These are phyloP conservation scores for Syngnathus scovelli DNA, from an alignment of 2,113 vertebrate genomes.

Conservation along the genomic window DNA sequence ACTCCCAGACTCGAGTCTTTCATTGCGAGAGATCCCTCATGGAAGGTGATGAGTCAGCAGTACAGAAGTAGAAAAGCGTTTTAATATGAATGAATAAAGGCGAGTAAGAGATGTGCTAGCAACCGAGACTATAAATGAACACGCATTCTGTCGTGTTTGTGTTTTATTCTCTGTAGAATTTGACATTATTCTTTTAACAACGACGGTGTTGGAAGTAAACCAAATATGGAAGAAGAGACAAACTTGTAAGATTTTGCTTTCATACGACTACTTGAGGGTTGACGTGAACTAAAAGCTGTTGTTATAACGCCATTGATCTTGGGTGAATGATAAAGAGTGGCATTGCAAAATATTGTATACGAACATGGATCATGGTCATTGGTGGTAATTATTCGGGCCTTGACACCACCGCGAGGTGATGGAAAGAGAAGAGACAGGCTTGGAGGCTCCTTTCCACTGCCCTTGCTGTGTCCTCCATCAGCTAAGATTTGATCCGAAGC, in stretches of 20 bases:
- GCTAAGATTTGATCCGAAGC: conserved; percentile 34
- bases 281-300: conserved; percentile 44
- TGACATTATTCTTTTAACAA: conserved; percentile 6
- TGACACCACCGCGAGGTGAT: conserved; percentile 22
- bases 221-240: background rate
- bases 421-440: conserved; percentile 11
- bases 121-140: conserved; percentile 33
- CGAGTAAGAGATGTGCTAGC: conserved; percentile 20
- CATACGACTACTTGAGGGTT: conserved; percentile 43
- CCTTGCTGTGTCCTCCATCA: conserved; percentile 32
- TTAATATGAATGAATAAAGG: conserved; percentile 23
- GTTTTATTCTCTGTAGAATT: background rate
- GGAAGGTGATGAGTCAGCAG: conserved; percentile 35
- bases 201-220: background rate
- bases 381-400: conserved; percentile 18
- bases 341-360: conserved; percentile 20
- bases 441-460: conserved; percentile 14
- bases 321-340: conserved; percentile 16
- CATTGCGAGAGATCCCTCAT: conserved; percentile 29
- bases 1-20: background rate
- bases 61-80: conserved; percentile 21
- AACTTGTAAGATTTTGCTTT: conserved; percentile 23
- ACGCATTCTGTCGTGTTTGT: conserved; percentile 16
- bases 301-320: too few relatives aligned
- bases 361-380: background rate